Conservation (phyloP, 2,888 invertebrate species). For the Megaustenia siamemsis region DNA sequence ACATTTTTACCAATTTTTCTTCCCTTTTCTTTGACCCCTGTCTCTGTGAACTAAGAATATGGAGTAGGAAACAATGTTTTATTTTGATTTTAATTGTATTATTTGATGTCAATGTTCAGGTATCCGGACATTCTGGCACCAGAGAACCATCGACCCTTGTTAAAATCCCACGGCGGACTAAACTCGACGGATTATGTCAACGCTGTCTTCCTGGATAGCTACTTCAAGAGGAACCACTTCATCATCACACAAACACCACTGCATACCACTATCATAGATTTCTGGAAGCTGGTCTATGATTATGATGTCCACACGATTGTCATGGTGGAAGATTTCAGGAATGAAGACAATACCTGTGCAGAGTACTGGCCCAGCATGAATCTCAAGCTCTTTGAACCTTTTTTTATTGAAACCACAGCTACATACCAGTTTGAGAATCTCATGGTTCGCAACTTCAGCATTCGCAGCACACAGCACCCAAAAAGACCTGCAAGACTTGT, state of each 20-base stretch:
- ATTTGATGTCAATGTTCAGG: slow-evolving; percentile 31
- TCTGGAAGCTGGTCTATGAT: slow-evolving; percentile 79
- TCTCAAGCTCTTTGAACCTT: slow-evolving; percentile 73
- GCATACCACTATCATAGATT: slow-evolving; percentile 76
- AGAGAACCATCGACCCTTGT: slow-evolving; percentile 67
- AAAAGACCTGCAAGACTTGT: slow-evolving; percentile 64
- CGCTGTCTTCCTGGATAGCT: slow-evolving; percentile 77
- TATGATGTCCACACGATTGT: slow-evolving; percentile 74
- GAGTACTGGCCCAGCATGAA: slow-evolving; percentile 75
- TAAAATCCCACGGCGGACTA: slow-evolving; percentile 66
- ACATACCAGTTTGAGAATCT: slow-evolving; percentile 70
- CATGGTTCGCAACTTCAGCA: slow-evolving; percentile 70
- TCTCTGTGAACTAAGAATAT: background rate
- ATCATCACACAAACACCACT: slow-evolving; percentile 79
- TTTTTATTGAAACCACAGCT: slow-evolving; percentile 70
- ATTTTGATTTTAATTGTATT: too few species aligned
- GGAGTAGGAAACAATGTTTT: too few species aligned
- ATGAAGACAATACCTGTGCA: slow-evolving; percentile 76
- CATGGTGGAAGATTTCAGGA: slow-evolving; percentile 74
- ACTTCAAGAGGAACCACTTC: slow-evolving; percentile 67
- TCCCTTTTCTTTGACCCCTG: background rate
- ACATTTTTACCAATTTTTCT: background rate
- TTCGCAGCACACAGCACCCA: slow-evolving; percentile 66
- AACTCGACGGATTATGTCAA: slow-evolving; percentile 77
- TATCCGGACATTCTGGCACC: slow-evolving; percentile 70